phyloP scores from a whole-genome alignment of 2,113 vertebrate species.

The Seriola aureovittata region DNA sequence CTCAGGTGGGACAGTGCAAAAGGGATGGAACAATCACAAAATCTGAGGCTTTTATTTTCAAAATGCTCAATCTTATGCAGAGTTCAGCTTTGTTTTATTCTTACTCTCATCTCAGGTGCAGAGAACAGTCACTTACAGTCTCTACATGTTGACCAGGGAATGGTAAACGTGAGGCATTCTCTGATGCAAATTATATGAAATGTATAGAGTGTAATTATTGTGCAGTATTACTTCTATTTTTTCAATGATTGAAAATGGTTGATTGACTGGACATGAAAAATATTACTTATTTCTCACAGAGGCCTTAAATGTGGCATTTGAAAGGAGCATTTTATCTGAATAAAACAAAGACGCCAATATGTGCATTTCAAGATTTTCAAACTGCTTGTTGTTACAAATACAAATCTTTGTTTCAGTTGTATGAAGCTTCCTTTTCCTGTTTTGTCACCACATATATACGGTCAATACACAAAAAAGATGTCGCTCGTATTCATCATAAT shows the following conservation, averaged over 20 bases:
- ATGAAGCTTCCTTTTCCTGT: conserved; percentile 1
- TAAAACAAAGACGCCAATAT: neutral
- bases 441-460: neutral
- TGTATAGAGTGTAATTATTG: conserved; percentile 8
- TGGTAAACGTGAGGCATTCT: conserved; percentile 15
- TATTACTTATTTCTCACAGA: conserved; percentile 3
- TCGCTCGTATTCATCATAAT: neutral
- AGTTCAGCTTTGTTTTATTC: neutral
- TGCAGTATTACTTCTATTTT: conserved; percentile 6
- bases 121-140: neutral
- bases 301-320: neutral
- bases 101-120: neutral
- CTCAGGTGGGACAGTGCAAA: neutral
- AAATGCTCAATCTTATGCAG: neutral
- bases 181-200: conserved; percentile 3
- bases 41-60: neutral
- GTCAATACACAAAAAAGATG: neutral
- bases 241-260: neutral
- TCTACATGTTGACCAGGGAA: conserved; percentile 13
- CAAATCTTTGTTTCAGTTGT: conserved; percentile 15
- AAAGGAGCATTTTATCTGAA: neutral
- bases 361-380: neutral
- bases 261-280: neutral
- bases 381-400: conserved; percentile 21
- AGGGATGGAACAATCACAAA: neutral